A percentile compares a stretch with the other conserved stretches of the same genome.
Conservation (phyloP, 2,888 invertebrate species). For the Itoplectis maculator region DNA sequence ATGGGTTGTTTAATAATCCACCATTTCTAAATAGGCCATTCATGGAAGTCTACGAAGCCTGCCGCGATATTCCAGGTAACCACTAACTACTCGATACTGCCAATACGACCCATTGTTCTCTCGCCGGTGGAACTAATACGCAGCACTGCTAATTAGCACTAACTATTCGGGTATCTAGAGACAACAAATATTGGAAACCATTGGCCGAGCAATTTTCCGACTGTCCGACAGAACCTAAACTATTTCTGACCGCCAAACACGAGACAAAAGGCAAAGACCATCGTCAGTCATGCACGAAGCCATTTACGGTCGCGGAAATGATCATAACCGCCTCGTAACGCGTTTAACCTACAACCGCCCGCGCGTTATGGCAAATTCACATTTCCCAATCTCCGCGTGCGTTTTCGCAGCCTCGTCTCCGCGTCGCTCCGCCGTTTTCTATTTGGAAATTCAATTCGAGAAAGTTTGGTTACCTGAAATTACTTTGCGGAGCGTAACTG, state of each 20-base stretch:
- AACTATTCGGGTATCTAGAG: too few relatives aligned
- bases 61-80: neutral
- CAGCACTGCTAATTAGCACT: too few relatives aligned
- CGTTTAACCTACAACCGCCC: too few relatives aligned
- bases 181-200: too few relatives aligned
- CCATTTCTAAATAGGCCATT: neutral
- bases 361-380: neutral
- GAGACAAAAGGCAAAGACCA: too few relatives aligned
- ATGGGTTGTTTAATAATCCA: neutral
- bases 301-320: too few relatives aligned
- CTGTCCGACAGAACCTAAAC: too few relatives aligned
- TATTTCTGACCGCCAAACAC: too few relatives aligned
- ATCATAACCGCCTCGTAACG: too few relatives aligned
- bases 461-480: slow-evolving; percentile 49
- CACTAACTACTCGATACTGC: neutral
- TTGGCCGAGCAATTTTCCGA: too few relatives aligned
- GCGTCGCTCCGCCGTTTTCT: neutral
- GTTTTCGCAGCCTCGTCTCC: neutral
- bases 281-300: too few relatives aligned
- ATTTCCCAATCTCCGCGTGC: slow-evolving; percentile 54
- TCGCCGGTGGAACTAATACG: too few relatives aligned
- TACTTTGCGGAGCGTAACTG: slow-evolving; percentile 31
- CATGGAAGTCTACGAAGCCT: neutral
- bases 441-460: slow-evolving; percentile 27
- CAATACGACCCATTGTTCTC: neutral